Conservation (phyloP, 2,113 vertebrate genomes). For the Pelecanus crispus region DNA sequence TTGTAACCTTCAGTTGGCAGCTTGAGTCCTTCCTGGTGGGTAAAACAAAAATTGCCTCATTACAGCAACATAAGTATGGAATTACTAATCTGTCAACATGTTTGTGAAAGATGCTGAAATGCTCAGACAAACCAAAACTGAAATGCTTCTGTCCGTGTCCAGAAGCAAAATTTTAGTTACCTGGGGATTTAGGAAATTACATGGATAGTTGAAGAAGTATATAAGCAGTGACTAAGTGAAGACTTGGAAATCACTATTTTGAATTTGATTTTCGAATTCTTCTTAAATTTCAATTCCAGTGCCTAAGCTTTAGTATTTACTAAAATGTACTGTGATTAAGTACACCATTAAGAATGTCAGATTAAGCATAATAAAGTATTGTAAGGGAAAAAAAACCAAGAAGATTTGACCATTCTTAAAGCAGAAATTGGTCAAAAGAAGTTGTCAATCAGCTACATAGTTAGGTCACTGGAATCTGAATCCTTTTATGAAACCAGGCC, state of each 20-base stretch:
- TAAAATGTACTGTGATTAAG: neutral
- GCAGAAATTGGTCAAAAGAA: neutral
- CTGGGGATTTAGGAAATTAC: neutral
- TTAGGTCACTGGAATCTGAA: neutral
- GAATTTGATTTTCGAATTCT: neutral
- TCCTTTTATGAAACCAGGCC: neutral
- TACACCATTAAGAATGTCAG: neutral
- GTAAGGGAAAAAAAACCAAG: neutral
- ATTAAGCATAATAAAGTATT: neutral
- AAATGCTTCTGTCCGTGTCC: neutral
- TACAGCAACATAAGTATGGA: neutral
- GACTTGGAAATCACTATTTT: neutral
- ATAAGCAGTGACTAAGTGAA: neutral
- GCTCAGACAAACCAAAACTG: neutral
- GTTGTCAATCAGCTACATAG: neutral
- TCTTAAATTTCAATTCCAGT: neutral
- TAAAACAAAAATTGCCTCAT: neutral
- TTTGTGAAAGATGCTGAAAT: neutral
- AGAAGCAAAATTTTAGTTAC: neutral
- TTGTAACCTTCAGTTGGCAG: neutral
- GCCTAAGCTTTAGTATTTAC: neutral
- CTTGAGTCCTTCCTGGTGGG: neutral
- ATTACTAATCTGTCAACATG: neutral
- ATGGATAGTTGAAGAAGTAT: neutral
- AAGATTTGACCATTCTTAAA: neutral